Conservation (phyloP, 2,113 vertebrate genomes). For the Xiphophorus maculatus region DNA sequence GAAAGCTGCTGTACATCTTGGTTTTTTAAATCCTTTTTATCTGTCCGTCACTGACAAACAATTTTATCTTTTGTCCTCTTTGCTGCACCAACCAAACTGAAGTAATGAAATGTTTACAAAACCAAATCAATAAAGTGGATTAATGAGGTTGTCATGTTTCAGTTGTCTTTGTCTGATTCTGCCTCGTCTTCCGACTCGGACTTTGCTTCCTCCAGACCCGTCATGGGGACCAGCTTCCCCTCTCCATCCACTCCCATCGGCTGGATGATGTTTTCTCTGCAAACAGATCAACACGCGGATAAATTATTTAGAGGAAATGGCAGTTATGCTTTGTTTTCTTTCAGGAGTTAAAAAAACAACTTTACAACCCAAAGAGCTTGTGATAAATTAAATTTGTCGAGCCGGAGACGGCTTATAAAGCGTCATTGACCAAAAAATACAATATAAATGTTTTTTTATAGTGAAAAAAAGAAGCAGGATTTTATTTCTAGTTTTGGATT, state of each 20-base stretch:
- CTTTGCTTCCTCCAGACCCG: constrained; percentile 42
- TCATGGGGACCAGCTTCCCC: constrained; percentile 70
- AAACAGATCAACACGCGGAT: neutral
- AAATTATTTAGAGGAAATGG: neutral
- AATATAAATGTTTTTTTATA: too few relatives aligned
- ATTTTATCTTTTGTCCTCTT: neutral
- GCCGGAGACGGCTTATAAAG: too few relatives aligned
- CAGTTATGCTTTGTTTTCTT: neutral
- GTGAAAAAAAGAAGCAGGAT: too few relatives aligned
- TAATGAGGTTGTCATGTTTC: constrained; percentile 6
- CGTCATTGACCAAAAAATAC: too few relatives aligned
- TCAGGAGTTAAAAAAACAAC: neutral
- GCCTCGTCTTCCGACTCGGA: constrained; percentile 51
- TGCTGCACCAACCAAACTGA: neutral
- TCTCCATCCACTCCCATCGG: constrained; percentile 72
- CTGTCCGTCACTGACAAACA: neutral
- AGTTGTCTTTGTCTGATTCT: constrained; percentile 45
- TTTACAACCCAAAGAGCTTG: too few relatives aligned
- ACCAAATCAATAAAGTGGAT: neutral
- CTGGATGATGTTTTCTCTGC: constrained; percentile 71
- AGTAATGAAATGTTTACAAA: constrained; percentile 17
- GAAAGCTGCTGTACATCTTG: constrained; percentile 6
- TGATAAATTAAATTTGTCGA: too few relatives aligned
- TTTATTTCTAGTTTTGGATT: too few relatives aligned
- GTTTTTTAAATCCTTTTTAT: neutral